These are phyloP conservation scores for Trichogramma evanescens DNA, from an alignment of 2,888 invertebrate genomes.

Conservation along the genomic window DNA sequence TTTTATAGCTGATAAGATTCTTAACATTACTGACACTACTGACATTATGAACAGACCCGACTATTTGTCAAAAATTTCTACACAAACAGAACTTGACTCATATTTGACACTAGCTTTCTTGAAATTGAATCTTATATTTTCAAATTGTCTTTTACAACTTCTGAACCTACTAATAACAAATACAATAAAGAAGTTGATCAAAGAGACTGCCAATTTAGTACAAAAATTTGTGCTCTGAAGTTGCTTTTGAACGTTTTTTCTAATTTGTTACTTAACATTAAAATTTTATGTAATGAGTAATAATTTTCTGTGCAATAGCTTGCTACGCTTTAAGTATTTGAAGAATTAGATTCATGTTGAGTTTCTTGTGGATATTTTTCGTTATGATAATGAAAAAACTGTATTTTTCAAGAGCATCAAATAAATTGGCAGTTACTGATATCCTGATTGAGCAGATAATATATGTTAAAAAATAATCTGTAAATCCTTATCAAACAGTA, in stretches of 20 bases:
- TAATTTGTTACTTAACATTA: neutral
- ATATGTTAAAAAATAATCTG: too few species aligned
- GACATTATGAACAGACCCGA: slow-evolving; percentile 87
- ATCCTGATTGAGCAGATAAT: too few species aligned
- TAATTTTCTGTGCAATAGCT: neutral
- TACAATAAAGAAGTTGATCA: slow-evolving; percentile 51
- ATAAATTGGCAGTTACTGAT: too few species aligned
- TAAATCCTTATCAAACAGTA: too few species aligned
- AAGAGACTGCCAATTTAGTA: too few species aligned
- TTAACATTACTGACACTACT: slow-evolving; percentile 74
- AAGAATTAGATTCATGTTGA: too few species aligned
- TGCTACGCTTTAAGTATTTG: too few species aligned
- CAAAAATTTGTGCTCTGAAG: too few species aligned
- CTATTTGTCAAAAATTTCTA: slow-evolving; percentile 93
- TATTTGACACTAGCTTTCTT: slow-evolving; percentile 90
- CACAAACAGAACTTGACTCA: slow-evolving; percentile 81
- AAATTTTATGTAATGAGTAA: neutral
- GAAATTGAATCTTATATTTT: slow-evolving; percentile 97
- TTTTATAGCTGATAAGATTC: slow-evolving; percentile 81
- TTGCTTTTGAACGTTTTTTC: neutral
- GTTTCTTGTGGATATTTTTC: too few species aligned
- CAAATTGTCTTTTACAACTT: slow-evolving; percentile 78
- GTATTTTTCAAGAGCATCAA: too few species aligned
- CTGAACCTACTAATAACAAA: slow-evolving; percentile 70
- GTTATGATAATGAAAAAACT: too few species aligned